phyloP scores from a whole-genome alignment of 2,113 vertebrate species.

The Saccopteryx leptura region DNA sequence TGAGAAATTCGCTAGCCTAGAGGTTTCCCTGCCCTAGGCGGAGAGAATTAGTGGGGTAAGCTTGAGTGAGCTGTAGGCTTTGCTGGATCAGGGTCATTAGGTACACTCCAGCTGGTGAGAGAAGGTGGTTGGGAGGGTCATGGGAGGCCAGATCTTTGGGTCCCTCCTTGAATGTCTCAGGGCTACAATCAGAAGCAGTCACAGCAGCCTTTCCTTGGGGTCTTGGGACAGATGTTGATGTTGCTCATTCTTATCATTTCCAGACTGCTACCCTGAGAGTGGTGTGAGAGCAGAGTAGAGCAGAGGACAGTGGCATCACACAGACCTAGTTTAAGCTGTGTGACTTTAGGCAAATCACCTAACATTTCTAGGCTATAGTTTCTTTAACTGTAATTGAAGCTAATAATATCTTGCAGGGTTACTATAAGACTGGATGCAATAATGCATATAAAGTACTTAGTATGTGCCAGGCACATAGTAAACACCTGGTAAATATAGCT shows the following conservation, averaged over 20 bases:
- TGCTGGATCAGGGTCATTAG: slow-evolving; percentile 73
- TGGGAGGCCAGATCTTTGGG: slow-evolving; percentile 13
- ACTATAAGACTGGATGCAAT: slow-evolving; percentile 18
- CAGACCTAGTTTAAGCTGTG: not conserved
- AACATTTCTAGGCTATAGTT: slow-evolving; percentile 35
- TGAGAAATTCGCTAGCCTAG: slow-evolving; percentile 11
- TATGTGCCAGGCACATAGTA: not conserved
- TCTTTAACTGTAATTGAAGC: slow-evolving; percentile 35
- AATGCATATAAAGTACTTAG: slow-evolving; percentile 17
- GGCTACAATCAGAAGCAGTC: slow-evolving; percentile 10
- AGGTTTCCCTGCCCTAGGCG: not conserved
- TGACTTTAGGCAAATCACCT: slow-evolving; percentile 3
- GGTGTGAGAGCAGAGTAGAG: not conserved
- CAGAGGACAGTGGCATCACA: not conserved
- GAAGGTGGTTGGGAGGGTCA: not conserved
- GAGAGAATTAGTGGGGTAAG: slow-evolving; percentile 66
- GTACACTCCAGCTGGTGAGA: slow-evolving; percentile 40
- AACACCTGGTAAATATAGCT: slow-evolving; percentile 53
- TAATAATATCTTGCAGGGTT: slow-evolving; percentile 17
- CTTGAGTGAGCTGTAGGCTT: slow-evolving; percentile 64
- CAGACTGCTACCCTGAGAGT: slow-evolving; percentile 24
- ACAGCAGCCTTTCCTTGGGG: not conserved
- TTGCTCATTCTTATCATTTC: slow-evolving; percentile 3
- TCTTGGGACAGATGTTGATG: not conserved
- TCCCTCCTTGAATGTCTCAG: slow-evolving; percentile 9